A percentile compares a stretch with the other conserved stretches of the same genome.
These are phyloP conservation scores for Penaeus japonicus DNA, from an alignment of 1,140 invertebrate genomes.

Conservation along the genomic window DNA sequence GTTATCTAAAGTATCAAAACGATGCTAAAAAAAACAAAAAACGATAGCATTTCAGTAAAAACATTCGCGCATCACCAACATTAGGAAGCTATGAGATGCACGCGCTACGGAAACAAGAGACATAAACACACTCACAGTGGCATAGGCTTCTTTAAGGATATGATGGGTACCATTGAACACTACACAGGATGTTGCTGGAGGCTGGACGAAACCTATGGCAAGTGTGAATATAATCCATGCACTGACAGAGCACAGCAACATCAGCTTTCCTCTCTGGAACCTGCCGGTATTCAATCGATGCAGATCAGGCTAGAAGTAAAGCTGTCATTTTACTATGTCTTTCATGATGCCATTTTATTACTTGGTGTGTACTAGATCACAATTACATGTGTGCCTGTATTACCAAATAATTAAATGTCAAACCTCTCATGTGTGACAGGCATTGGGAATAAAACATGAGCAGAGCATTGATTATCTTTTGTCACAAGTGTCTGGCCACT, in stretches of 20 bases:
- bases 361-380: background rate
- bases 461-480: too few species aligned
- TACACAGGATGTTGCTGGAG: conserved; percentile 87
- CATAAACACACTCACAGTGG: conserved; percentile 34
- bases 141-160: conserved; percentile 60
- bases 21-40: too few species aligned
- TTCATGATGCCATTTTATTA: background rate
- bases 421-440: too few species aligned
- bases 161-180: conserved; percentile 76
- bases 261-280: conserved; percentile 84
- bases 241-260: conserved; percentile 88
- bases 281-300: conserved; percentile 63
- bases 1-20: too few species aligned
- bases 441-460: too few species aligned
- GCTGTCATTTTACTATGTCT: background rate
- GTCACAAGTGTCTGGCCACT: too few species aligned
- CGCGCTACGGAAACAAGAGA: background rate
- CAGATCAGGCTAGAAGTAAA: too few species aligned
- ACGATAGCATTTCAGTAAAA: too few species aligned
- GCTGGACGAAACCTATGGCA: conserved; percentile 93
- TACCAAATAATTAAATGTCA: background rate
- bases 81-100: background rate
- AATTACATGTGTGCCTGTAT: background rate
- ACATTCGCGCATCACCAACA: background rate
- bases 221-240: conserved; percentile 98